Conservation (phyloP, 2,113 vertebrate species). For the Neodon shergylaensis region DNA sequence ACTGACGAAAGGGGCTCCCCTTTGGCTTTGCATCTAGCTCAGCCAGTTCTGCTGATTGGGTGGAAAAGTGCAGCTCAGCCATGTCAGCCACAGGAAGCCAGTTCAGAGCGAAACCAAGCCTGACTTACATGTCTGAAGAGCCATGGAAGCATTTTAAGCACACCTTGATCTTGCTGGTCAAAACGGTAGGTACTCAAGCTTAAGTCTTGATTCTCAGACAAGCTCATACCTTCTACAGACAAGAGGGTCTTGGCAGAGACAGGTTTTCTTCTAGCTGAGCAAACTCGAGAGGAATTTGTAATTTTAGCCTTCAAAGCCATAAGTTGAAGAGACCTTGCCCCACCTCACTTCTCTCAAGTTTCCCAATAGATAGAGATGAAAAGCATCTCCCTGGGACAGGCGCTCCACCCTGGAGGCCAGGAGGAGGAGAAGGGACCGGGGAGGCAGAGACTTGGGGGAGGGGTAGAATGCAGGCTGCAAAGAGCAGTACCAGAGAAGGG, state of each 20-base stretch:
- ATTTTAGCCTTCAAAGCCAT: neutral
- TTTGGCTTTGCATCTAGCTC: neutral
- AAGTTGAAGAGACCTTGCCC: neutral
- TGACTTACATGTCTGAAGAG: neutral
- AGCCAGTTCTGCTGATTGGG: neutral
- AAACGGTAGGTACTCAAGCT: neutral
- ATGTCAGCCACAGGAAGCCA: neutral
- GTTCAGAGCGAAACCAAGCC: neutral
- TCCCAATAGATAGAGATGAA: neutral
- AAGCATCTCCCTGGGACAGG: neutral
- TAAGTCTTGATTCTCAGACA: neutral
- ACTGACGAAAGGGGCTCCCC: no score
- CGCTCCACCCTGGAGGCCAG: neutral
- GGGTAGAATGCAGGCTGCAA: neutral
- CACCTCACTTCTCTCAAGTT: neutral
- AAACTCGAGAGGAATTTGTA: neutral
- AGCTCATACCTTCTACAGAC: neutral
- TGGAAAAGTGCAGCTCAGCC: neutral
- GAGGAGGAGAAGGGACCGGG: neutral
- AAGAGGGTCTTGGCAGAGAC: neutral
- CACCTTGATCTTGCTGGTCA: conserved; percentile 6
- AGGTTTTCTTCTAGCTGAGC: neutral
- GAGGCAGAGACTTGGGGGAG: neutral
- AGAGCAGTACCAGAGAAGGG: neutral
- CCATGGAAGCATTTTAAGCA: neutral